Evolutionary conservation across 2,113 vertebrate species (phyloP).

Genomic region (Perca fluviatilis): DNA sequence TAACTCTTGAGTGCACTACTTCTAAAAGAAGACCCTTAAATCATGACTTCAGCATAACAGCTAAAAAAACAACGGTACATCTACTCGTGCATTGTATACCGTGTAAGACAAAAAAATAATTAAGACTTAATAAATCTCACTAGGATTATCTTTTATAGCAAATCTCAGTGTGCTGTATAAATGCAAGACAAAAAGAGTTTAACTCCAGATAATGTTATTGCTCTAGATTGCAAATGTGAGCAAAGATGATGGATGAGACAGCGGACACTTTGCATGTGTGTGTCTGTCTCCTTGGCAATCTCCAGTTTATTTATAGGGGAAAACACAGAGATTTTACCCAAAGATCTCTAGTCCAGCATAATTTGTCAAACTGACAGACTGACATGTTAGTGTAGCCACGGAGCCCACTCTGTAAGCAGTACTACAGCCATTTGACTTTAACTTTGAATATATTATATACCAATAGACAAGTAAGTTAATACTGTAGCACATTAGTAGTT

Average conservation of each 20-base stretch:
- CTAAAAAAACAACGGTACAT: neutral
- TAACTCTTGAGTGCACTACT: neutral
- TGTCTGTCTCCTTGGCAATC: constrained; percentile 43
- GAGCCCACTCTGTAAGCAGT: constrained; percentile 25
- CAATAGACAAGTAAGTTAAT: constrained; percentile 27
- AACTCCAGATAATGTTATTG: neutral
- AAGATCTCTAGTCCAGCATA: constrained; percentile 23
- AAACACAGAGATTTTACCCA: constrained; percentile 38
- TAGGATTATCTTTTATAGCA: neutral
- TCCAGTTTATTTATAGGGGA: constrained; percentile 52
- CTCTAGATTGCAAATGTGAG: neutral
- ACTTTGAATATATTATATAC: constrained; percentile 22
- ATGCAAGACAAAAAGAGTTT: neutral
- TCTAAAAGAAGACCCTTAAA: neutral
- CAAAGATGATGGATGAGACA: constrained; percentile 35
- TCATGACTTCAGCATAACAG: neutral
- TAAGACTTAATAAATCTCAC: neutral
- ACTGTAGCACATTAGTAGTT: constrained; percentile 26
- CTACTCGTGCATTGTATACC: neutral
- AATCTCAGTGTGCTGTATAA: neutral
- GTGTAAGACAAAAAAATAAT: neutral
- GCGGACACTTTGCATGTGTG: constrained; percentile 16
- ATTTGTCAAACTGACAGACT: constrained; percentile 59
- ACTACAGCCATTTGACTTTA: constrained; percentile 6
- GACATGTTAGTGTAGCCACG: constrained; percentile 58